phyloP scores from a whole-genome alignment of 2,797 vertebrate genomes.

The Okamejei kenojei region DNA sequence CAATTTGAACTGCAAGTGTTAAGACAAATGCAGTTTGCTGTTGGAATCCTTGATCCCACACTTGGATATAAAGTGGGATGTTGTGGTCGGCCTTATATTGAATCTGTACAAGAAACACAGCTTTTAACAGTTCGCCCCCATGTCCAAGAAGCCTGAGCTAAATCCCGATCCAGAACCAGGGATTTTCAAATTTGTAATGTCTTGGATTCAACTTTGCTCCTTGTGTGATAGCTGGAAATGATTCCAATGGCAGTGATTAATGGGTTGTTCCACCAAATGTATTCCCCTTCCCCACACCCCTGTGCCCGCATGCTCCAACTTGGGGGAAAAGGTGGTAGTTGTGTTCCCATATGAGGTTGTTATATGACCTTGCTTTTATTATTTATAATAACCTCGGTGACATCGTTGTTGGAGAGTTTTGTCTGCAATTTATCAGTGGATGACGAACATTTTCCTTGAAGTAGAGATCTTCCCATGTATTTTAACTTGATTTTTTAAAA shows the following conservation, averaged over 20 bases:
- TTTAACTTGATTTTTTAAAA: not conserved
- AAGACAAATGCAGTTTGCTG: not conserved
- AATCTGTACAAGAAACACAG: not conserved
- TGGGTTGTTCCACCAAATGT: not conserved
- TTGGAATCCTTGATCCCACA: not conserved
- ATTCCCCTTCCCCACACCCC: not conserved
- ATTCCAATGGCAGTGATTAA: not conserved
- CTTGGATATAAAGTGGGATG: not conserved
- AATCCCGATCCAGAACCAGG: not conserved
- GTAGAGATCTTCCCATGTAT: not conserved
- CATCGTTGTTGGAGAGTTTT: not conserved
- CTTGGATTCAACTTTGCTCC: not conserved
- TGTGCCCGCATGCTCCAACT: not conserved
- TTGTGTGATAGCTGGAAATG: not conserved
- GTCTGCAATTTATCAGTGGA: not conserved
- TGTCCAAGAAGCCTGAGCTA: not conserved
- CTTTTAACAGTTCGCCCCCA: not conserved
- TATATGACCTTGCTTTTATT: not conserved
- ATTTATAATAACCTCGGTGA: not conserved
- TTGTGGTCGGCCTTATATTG: not conserved
- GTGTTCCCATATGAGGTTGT: not conserved
- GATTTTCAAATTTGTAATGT: not conserved
- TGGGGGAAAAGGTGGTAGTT: not conserved
- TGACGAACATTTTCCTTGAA: not conserved
- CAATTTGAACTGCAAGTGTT: not conserved